Conservation (phyloP, 2,113 vertebrate species). For the Protobothrops flavoviridis region DNA sequence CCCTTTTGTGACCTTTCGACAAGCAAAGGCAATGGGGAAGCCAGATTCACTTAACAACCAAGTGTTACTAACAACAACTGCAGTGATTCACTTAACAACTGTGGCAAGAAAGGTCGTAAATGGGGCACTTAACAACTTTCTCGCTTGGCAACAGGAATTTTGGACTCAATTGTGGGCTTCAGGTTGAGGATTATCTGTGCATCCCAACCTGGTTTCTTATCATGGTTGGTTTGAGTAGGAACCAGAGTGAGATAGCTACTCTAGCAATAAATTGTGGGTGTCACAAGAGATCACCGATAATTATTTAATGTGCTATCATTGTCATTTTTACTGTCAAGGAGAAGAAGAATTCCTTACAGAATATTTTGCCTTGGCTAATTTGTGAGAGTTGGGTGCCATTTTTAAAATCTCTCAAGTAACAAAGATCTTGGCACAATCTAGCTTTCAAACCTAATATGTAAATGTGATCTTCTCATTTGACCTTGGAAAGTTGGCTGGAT, state of each 20-base stretch:
- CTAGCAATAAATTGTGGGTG: background rate
- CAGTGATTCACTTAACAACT: background rate
- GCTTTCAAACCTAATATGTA: background rate
- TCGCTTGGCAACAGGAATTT: background rate
- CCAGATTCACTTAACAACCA: background rate
- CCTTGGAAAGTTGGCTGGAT: conserved; percentile 26
- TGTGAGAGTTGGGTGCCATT: background rate
- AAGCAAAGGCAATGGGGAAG: background rate
- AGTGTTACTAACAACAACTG: background rate
- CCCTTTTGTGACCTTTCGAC: background rate
- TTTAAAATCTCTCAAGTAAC: background rate
- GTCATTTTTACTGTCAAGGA: background rate
- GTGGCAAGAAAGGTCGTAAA: background rate
- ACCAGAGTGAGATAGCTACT: background rate
- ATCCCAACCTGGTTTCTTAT: background rate
- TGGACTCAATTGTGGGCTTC: background rate
- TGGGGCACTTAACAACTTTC: background rate
- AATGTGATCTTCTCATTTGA: background rate
- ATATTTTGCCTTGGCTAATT: background rate
- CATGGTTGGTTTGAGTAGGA: background rate
- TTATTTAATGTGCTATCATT: background rate
- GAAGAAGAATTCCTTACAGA: background rate
- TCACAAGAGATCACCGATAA: background rate
- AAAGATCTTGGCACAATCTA: background rate
- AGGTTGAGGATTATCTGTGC: background rate